Evolutionary conservation across 2,888 invertebrate species (phyloP).

Genomic region (Coenonympha arcania): DNA sequence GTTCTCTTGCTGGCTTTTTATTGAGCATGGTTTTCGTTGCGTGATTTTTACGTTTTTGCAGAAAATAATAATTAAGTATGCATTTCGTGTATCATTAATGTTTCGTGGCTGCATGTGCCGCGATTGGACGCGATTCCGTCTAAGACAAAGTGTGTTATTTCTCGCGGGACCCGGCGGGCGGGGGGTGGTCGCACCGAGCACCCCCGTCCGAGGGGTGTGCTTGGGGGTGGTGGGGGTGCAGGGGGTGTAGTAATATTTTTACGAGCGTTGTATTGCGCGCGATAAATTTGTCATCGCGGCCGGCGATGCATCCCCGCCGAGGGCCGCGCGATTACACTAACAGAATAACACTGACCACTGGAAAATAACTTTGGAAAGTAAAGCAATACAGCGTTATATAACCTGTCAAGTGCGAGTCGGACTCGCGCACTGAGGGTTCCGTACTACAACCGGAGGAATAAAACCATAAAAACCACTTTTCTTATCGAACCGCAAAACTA

Average conservation of each 20-base stretch:
- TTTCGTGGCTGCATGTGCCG: conserved; percentile 26
- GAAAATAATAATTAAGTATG: too few relatives aligned
- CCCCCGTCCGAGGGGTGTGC: conserved; percentile 19
- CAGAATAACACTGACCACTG: conserved; percentile 2
- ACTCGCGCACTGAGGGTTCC: too few relatives aligned
- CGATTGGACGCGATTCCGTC: conserved; percentile 58
- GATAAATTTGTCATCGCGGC: conserved; percentile 65
- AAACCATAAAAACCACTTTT: too few relatives aligned
- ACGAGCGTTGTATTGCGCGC: conserved; percentile 62
- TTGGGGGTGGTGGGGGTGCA: conserved; percentile 18
- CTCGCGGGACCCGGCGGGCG: conserved; percentile 49
- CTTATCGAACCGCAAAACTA: too few relatives aligned
- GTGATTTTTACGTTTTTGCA: background rate
- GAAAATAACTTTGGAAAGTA: too few relatives aligned
- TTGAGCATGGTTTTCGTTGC: too few relatives aligned
- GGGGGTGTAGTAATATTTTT: conserved; percentile 60
- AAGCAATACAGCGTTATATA: too few relatives aligned
- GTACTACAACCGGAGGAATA: too few relatives aligned
- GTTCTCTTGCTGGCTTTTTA: too few relatives aligned
- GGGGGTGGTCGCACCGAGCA: conserved; percentile 20
- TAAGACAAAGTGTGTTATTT: conserved; percentile 71
- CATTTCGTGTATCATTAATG: background rate
- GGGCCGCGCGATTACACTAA: conserved; percentile 8
- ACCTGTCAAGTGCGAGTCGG: too few relatives aligned
- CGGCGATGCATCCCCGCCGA: conserved; percentile 1